Base-by-base conservation (phyloP, 2,797 vertebrate genomes). In the Thaleichthys pacificus region DNA sequence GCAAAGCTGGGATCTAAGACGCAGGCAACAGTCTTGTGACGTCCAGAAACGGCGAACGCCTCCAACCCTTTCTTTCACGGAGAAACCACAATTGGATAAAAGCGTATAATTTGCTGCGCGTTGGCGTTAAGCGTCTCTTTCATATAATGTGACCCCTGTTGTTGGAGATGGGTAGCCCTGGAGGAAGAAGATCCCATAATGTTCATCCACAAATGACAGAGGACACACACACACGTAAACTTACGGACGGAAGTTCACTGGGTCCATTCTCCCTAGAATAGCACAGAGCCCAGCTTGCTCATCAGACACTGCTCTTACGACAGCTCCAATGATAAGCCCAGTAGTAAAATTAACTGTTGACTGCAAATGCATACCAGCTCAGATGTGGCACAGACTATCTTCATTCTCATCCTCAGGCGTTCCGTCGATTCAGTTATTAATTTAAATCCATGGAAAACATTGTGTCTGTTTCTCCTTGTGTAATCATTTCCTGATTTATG, bases 181-280 rank as follows among this genome's bases (percentile, higher is more conserved):
- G 79, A 80, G 80, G 80, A 51, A 54, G 80, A 70, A 82, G 80
- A 56, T 68, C 80, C 77, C 82, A 86, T 89, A 84, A 86, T 75
- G 78, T 51, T 79, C 56, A 63, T 89, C 89, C 89, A 82, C 88
- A 87, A 92, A 88, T 89, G 80, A 90, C 80, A 87, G 73, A 76
- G 74, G 57, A 68, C 21, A 68, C 70, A 61, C 70, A 60, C 12
- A 67, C n/a, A 66, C 14, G 24, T 47, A 42, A n/a, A 65, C n/a
- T 30, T 4, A 65, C 21, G 30, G 42, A 15, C 51, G 19, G 51
- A 60, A 79, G 87, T 75, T 91, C 78, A 82, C 57, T 2, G 82
- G 80, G 85, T 85, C 75, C 77, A 84, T 47, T n/a, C 7, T 0
- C 12, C 1, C 35, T 74, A 68, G 54, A 76, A 22, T 26, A 56